These are phyloP conservation scores for Drosophila novamexicana DNA, from an alignment of 1,140 invertebrate species.

Conservation along the genomic window DNA sequence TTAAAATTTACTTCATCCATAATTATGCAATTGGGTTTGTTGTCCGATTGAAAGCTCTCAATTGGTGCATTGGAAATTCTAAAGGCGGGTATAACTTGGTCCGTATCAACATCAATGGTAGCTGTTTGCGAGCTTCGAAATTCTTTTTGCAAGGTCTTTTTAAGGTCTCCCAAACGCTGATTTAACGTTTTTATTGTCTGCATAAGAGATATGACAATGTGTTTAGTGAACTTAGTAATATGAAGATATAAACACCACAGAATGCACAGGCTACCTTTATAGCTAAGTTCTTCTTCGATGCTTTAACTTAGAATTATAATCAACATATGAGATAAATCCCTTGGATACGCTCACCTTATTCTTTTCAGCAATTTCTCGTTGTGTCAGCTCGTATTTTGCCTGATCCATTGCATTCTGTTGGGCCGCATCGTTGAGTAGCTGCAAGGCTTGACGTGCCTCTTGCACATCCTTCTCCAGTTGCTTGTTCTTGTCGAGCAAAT, in stretches of 20 bases:
- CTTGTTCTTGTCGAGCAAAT: slow-evolving; percentile 85
- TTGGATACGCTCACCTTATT: slow-evolving; percentile 86
- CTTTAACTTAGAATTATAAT: no score
- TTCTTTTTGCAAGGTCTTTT: slow-evolving; percentile 95
- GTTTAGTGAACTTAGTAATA: no score
- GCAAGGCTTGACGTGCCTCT: slow-evolving; percentile 85
- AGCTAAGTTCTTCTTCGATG: no score
- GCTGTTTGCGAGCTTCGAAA: slow-evolving; percentile 85
- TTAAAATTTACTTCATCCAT: slow-evolving; percentile 86
- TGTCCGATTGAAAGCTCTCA: slow-evolving; percentile 43
- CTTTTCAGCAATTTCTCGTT: slow-evolving; percentile 91
- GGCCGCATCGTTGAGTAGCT: slow-evolving; percentile 85
- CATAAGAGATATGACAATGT: no score
- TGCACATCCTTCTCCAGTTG: slow-evolving; percentile 82
- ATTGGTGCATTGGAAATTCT: slow-evolving; percentile 38
- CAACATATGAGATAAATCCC: no score
- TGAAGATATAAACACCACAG: no score
- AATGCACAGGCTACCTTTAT: no score
- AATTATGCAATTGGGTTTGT: slow-evolving; percentile 84
- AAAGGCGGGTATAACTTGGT: slow-evolving; percentile 48
- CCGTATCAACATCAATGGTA: slow-evolving; percentile 56
- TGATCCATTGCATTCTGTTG: slow-evolving; percentile 86
- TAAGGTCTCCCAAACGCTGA: slow-evolving; percentile 93
- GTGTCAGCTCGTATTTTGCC: slow-evolving; percentile 88
- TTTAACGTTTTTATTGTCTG: slow-evolving; percentile 93